Evolutionary conservation across 2,113 vertebrate species (phyloP).

Genomic region (Falcunculus frontatus): DNA sequence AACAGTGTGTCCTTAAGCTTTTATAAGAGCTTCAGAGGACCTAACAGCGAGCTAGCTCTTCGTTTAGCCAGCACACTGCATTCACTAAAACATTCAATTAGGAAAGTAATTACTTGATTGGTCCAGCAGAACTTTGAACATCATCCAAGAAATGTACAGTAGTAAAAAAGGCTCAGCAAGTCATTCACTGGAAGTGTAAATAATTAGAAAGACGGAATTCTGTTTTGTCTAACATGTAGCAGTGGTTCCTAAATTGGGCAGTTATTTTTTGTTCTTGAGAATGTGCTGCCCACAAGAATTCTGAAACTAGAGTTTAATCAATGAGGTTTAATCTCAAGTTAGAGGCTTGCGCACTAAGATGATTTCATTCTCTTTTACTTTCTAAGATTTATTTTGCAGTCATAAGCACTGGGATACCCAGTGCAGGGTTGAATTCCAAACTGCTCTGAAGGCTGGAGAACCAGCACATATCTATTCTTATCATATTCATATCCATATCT

Average conservation of each 20-base stretch:
- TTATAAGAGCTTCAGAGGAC: neutral
- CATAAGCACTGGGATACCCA: neutral
- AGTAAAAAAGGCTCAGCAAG: constrained; percentile 6
- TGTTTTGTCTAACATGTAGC: neutral
- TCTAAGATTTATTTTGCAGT: neutral
- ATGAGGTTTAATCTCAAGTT: neutral
- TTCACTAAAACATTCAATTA: constrained; percentile 35
- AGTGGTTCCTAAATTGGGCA: neutral
- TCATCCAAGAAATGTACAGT: constrained; percentile 21
- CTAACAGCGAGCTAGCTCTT: neutral
- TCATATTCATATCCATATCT: neutral
- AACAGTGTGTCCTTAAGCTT: neutral
- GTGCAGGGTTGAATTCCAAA: neutral
- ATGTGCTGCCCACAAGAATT: neutral
- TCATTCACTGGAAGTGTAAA: neutral
- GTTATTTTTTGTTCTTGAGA: neutral
- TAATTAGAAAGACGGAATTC: constrained; percentile 9
- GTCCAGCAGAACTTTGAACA: constrained; percentile 8
- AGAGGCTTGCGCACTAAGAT: neutral
- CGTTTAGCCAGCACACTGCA: neutral
- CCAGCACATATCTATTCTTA: neutral
- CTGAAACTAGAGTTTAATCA: neutral
- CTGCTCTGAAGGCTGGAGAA: neutral
- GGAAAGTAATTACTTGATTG: constrained; percentile 18
- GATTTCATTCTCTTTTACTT: neutral